Percentiles rank a stretch among this genome's conserved stretches.
phyloP scores from a whole-genome alignment of 2,888 invertebrate species.

The Coleophora deauratella region DNA sequence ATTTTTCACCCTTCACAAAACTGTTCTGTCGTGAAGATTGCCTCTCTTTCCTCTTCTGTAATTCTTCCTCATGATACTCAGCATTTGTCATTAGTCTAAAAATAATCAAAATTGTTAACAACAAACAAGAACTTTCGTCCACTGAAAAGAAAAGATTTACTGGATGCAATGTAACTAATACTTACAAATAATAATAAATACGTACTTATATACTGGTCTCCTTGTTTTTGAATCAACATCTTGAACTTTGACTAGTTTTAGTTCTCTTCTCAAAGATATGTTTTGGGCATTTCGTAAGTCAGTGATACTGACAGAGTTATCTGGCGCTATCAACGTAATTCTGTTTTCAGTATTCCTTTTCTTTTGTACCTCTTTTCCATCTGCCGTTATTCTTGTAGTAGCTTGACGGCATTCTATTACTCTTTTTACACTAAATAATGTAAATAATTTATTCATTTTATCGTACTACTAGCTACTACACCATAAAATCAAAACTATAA shows the following conservation, averaged over 20 bases:
- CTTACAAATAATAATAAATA: too few species aligned
- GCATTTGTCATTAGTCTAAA: constrained; percentile 76
- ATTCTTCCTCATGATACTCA: constrained; percentile 78
- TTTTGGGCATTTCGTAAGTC: constrained; percentile 81
- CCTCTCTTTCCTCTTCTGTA: constrained; percentile 65
- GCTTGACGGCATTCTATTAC: constrained; percentile 35
- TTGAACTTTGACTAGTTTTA: constrained; percentile 80
- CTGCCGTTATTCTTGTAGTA: constrained; percentile 43
- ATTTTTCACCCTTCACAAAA: constrained; percentile 75
- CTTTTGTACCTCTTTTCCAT: constrained; percentile 63
- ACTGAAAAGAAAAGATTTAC: too few species aligned
- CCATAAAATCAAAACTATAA: too few species aligned
- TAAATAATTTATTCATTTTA: constrained; percentile 41
- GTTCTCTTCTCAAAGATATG: constrained; percentile 77
- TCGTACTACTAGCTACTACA: background rate
- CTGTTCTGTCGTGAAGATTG: constrained; percentile 49
- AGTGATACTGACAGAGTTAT: constrained; percentile 73
- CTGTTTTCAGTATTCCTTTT: constrained; percentile 52
- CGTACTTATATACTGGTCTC: constrained; percentile 78
- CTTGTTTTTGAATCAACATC: constrained; percentile 80
- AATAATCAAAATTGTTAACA: background rate
- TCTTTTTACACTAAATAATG: constrained; percentile 28
- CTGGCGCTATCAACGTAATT: constrained; percentile 78
- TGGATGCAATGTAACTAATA: too few species aligned
- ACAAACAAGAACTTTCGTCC: background rate